Percentiles rank a stretch among this genome's conserved stretches.
These are phyloP conservation scores for Cinclus mexicanus DNA, from an alignment of 2,113 vertebrate genomes.

Conservation along the genomic window DNA sequence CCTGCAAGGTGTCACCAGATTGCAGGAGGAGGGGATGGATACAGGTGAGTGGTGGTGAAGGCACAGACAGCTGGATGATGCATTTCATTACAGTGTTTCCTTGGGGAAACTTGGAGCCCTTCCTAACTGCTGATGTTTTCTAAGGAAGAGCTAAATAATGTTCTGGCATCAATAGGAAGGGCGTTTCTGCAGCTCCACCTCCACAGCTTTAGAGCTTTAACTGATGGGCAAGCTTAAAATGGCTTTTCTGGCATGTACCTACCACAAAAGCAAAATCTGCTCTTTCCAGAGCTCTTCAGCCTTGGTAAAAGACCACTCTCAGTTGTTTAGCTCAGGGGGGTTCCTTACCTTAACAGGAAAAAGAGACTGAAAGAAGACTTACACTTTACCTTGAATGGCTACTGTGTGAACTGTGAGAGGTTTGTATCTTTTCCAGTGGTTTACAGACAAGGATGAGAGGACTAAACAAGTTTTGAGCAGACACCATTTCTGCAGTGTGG, in stretches of 20 bases:
- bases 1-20: rapidly evolving
- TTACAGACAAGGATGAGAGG: neutral
- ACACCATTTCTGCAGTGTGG: neutral
- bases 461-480: neutral
- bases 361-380: neutral
- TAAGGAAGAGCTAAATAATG: neutral
- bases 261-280: neutral
- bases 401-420: neutral
- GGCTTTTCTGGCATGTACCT: neutral
- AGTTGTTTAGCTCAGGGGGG: neutral
- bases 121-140: neutral
- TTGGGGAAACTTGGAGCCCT: neutral
- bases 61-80: neutral
- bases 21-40: no score
- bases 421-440: neutral
- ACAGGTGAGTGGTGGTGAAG: neutral
- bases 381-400: neutral
- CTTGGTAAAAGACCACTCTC: neutral
- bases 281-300: neutral
- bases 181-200: neutral
- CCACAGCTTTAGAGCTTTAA: neutral
- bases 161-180: neutral
- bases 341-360: neutral
- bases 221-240: neutral
- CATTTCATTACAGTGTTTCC: neutral